These are phyloP conservation scores for Dexiosoma caninum DNA, from an alignment of 2,888 invertebrate genomes.

Conservation along the genomic window DNA sequence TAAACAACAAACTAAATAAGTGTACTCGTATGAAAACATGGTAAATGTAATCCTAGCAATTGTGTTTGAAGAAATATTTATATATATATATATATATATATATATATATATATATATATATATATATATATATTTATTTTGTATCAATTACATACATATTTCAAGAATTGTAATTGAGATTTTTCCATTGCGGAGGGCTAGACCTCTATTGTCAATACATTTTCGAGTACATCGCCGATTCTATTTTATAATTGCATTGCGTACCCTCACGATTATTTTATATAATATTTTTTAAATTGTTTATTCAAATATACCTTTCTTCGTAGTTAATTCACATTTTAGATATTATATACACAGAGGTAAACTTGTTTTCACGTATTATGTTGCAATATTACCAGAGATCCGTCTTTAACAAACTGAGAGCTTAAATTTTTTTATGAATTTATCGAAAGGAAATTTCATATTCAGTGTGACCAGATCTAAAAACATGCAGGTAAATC, in stretches of 20 bases:
- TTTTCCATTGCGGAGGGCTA: neutral
- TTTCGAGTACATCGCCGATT: neutral
- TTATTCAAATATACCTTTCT: constrained; percentile 3
- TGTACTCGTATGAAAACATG: too few species aligned
- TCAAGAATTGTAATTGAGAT: neutral
- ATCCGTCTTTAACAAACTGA: constrained; percentile 23
- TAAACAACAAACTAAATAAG: too few species aligned
- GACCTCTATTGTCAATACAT: constrained; percentile 21
- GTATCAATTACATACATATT: too few species aligned
- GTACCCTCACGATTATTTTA: neutral
- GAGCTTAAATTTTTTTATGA: constrained; percentile 2
- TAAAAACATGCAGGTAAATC: too few species aligned
- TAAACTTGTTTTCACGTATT: constrained; percentile 1
- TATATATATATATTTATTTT: too few species aligned
- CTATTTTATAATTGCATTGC: constrained; percentile 3
- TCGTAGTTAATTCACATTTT: constrained; percentile 48
- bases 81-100: too few species aligned
- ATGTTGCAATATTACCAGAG: constrained; percentile 44
- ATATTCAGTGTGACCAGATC: too few species aligned
- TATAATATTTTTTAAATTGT: neutral
- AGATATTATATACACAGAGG: neutral
- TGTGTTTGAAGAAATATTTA: too few species aligned
- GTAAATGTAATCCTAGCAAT: too few species aligned
- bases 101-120: too few species aligned
- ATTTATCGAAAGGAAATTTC: constrained; percentile 17